Evolutionary conservation across 2,113 vertebrate genomes (phyloP).

Genomic region (Callipepla squamata): DNA sequence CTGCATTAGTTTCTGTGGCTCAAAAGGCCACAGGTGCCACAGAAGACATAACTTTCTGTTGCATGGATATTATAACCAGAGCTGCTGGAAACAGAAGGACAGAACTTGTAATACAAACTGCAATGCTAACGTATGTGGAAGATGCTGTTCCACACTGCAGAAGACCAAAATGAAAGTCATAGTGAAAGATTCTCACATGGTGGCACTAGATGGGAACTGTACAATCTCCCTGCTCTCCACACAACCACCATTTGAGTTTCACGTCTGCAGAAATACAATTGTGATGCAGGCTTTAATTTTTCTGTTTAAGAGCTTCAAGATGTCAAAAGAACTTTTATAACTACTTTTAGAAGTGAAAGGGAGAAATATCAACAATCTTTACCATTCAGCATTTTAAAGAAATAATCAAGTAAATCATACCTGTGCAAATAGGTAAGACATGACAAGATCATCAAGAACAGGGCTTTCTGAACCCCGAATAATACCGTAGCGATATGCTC

Average conservation of each 20-base stretch:
- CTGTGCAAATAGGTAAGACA: constrained; percentile 94
- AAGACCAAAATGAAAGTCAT: not conserved
- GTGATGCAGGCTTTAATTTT: not conserved
- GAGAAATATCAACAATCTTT: not conserved
- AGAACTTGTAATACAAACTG: not conserved
- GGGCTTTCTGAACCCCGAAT: constrained; percentile 87
- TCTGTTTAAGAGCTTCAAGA: not conserved
- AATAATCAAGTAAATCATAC: constrained; percentile 70
- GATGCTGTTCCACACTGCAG: not conserved
- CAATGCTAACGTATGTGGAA: not conserved
- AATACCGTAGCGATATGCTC: constrained; percentile 88
- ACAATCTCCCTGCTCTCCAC: not conserved
- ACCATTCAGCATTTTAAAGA: not conserved
- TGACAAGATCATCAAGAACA: constrained; percentile 90
- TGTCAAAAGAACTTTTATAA: not conserved
- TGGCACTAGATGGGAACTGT: not conserved
- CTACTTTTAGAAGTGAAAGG: not conserved
- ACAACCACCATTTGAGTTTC: not conserved
- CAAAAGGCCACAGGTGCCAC: not conserved
- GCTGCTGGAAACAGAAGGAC: not conserved
- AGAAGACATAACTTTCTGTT: not conserved
- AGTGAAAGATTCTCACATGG: not conserved
- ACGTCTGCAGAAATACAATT: not conserved
- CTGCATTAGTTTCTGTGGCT: not conserved
- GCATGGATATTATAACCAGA: not conserved